A percentile compares a stretch with the other conserved stretches of the same genome.
These are phyloP conservation scores for Erythrolamprus reginae DNA, from an alignment of 2,113 vertebrate genomes.

Conservation along the genomic window DNA sequence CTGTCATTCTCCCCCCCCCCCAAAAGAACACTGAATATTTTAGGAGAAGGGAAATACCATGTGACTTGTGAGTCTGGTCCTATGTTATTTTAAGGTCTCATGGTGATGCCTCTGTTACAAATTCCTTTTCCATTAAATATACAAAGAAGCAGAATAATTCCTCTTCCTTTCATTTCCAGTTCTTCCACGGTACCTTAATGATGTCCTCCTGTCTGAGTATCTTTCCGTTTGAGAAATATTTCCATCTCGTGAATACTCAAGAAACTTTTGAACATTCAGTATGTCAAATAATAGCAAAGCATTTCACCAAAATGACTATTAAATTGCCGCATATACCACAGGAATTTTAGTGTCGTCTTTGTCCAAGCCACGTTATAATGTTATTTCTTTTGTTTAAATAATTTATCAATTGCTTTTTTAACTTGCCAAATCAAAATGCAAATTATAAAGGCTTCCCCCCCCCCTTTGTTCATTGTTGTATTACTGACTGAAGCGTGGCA, in stretches of 20 bases:
- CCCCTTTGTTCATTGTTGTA: slow-evolving; percentile 87
- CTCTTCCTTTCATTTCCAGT: neutral
- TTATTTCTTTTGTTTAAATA: neutral
- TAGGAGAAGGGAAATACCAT: slow-evolving; percentile 22
- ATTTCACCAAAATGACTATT: neutral
- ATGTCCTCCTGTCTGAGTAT: too few relatives aligned
- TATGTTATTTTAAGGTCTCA: neutral
- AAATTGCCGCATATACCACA: neutral
- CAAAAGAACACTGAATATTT: slow-evolving; percentile 39
- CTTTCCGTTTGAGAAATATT: neutral
- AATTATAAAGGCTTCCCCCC: neutral
- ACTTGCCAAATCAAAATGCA: neutral
- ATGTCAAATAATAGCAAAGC: neutral
- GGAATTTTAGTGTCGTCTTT: neutral
- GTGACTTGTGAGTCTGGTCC: neutral
- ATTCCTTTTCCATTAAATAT: neutral
- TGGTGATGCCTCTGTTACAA: neutral
- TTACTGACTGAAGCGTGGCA: slow-evolving; percentile 88
- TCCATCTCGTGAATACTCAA: neutral
- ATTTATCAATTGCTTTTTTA: neutral
- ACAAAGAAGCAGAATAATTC: neutral
- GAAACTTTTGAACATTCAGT: neutral
- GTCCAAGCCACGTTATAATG: neutral
- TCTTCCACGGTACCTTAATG: neutral
- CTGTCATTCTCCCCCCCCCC: neutral